Evolutionary conservation across 2,888 invertebrate genomes (phyloP), one percentile per base, ranked within the genome.

Genomic region (Oconnorella tubifera): DNA sequence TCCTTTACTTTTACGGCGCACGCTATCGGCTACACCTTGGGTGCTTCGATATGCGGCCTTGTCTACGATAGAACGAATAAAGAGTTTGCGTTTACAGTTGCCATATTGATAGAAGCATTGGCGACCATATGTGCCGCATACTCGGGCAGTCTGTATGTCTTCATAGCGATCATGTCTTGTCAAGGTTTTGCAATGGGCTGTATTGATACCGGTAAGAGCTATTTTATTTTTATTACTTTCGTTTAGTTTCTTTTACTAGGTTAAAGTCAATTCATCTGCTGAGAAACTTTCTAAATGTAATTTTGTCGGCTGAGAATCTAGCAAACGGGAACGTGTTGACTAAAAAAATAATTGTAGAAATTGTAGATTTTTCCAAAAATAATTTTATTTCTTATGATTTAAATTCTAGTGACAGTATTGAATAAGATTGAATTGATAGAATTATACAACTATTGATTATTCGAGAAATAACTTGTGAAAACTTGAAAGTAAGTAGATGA

Each of bases 41-140:
- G 68, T 3, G 65, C 63, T 10, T n/a, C 60, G n/a, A 19, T 63
- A 19, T 66, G 65, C 48, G 68, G 63, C 25, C 19, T 63, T n/a
- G 2, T 68, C n/a, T 68, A 65, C 29, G 60, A 63, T 31, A 27
- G 58, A 29, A 2, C 48, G 14, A 59, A 59, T 25, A 63, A 59
- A 29, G 68, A 68, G 33, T 29, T 68, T 25, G 2, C n/a, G 6
- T 63, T 68, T 51, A 40, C 50, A 10, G 25, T 56, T 2, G 19
- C 28, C 48, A 49, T 53, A 28, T 3, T 65, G n/a, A 3, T 62
- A 2, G 56, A 19, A 19, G 61, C 50, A 1, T n/a, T 28, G 0
- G 27, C 33, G 1, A 59, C 56, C 3, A 27, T 62, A 6, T 50
- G 56, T 23, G 58, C 65, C 10, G 58, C 33, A 10, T 53, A 29